These are phyloP conservation scores for Saxidomus purpurata DNA, from an alignment of 1,140 invertebrate species.

Conservation along the genomic window DNA sequence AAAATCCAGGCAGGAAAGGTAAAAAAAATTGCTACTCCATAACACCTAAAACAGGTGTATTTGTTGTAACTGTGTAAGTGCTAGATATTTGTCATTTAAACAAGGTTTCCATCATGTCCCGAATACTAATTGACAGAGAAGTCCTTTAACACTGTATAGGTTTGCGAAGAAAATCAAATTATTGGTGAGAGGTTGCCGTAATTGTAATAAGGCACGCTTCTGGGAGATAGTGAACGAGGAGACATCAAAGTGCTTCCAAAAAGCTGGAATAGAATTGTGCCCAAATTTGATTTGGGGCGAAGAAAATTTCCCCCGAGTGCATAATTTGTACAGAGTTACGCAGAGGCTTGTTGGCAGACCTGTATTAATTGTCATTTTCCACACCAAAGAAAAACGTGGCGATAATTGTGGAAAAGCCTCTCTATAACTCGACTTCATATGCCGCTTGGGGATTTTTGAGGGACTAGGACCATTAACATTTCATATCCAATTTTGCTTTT, in stretches of 20 bases:
- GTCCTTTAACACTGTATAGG: conserved; percentile 13
- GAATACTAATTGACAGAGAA: conserved; percentile 53
- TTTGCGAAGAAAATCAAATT: conserved; percentile 53
- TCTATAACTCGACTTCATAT: conserved; percentile 51
- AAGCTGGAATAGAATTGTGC: conserved; percentile 45
- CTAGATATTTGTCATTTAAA: conserved; percentile 30
- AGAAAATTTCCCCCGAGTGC: conserved; percentile 65
- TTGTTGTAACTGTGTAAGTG: neutral
- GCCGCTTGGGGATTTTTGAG: conserved; percentile 31
- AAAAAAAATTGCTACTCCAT: no score
- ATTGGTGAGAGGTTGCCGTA: conserved; percentile 22
- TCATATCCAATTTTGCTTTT: conserved; percentile 69
- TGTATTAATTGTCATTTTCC: conserved; percentile 64
- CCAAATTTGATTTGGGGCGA: conserved; percentile 64
- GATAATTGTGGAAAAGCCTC: conserved; percentile 54
- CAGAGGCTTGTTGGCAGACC: conserved; percentile 49
- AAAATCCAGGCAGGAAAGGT: no score
- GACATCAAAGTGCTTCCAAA: conserved; percentile 33
- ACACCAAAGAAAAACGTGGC: conserved; percentile 28
- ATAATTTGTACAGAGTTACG: conserved; percentile 58
- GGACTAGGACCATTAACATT: conserved; percentile 57
- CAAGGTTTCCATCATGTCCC: neutral
- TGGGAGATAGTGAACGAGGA: neutral
- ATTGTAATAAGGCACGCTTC: conserved; percentile 35
- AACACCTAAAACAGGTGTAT: no score